A percentile compares a stretch with the other conserved stretches of the same genome.
These are phyloP conservation scores for Orchestia grillus DNA, from an alignment of 1,140 invertebrate genomes.

Conservation along the genomic window DNA sequence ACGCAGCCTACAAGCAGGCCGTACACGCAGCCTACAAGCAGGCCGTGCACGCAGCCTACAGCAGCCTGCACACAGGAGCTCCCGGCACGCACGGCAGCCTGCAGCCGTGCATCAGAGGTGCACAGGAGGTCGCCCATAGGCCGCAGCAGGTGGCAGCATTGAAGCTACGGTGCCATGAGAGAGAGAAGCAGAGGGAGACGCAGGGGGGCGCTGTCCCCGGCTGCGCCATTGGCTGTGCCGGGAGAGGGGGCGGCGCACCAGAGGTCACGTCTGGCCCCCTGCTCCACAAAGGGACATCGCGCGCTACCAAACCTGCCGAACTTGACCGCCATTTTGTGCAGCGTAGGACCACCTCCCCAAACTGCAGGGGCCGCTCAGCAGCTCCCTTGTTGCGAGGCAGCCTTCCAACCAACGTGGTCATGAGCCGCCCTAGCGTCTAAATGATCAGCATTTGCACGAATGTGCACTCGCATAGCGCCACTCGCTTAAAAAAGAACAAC, in stretches of 20 bases:
- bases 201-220: not conserved
- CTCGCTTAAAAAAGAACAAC: not conserved
- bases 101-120: not conserved
- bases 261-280: constrained; percentile 12
- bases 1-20: too few relatives aligned
- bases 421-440: not conserved
- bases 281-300: not conserved
- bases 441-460: not conserved
- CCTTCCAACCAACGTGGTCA: not conserved
- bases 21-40: too few relatives aligned
- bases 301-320: constrained; percentile 24
- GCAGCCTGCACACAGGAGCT: not conserved
- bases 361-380: not conserved
- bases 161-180: constrained; percentile 20
- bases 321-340: constrained; percentile 41
- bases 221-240: not conserved
- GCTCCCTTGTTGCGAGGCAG: not conserved
- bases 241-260: constrained; percentile 42
- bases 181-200: not conserved
- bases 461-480: not conserved
- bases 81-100: not conserved
- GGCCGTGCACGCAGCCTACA: not conserved
- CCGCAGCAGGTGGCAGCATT: not conserved
- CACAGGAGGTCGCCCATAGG: not conserved
- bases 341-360: not conserved